These are phyloP conservation scores for Ceratina calcarata DNA, from an alignment of 1,140 invertebrate genomes.

Conservation along the genomic window DNA sequence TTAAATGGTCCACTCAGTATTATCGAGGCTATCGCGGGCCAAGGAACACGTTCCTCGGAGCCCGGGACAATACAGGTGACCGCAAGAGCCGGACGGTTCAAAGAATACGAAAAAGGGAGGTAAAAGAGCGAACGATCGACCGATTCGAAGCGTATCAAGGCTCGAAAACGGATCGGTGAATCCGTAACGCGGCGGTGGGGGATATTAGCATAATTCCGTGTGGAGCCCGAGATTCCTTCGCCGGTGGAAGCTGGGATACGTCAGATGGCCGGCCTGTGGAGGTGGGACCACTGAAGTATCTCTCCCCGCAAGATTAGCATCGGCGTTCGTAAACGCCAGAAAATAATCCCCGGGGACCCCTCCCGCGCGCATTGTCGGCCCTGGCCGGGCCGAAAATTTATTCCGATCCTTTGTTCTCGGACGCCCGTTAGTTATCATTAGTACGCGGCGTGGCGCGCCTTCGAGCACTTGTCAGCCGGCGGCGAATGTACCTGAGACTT, in stretches of 20 bases:
- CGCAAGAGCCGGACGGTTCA: background rate
- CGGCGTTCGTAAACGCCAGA: constrained; percentile 61
- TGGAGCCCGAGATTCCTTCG: constrained; percentile 59
- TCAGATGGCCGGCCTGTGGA: constrained; percentile 59
- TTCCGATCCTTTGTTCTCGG: constrained; percentile 65
- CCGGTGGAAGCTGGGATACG: constrained; percentile 45
- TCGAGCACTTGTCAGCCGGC: constrained; percentile 54
- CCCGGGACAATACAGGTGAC: background rate
- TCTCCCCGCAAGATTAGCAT: constrained; percentile 63
- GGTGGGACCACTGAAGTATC: constrained; percentile 38
- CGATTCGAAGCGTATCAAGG: constrained; percentile 21
- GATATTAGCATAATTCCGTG: constrained; percentile 72
- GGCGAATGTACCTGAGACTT: constrained; percentile 25
- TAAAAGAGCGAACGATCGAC: background rate
- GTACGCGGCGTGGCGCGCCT: constrained; percentile 45
- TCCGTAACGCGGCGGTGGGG: constrained; percentile 53
- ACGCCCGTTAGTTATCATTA: constrained; percentile 67
- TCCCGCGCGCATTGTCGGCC: constrained; percentile 55
- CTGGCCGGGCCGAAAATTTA: constrained; percentile 55
- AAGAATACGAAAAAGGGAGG: background rate
- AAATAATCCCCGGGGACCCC: constrained; percentile 55
- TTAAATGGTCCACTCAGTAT: too few relatives aligned
- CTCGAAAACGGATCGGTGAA: constrained; percentile 39
- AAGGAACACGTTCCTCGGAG: background rate
- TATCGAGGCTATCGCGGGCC: too few relatives aligned